phyloP scores from a whole-genome alignment of 2,797 vertebrate species.

The Graptemys geographica region DNA sequence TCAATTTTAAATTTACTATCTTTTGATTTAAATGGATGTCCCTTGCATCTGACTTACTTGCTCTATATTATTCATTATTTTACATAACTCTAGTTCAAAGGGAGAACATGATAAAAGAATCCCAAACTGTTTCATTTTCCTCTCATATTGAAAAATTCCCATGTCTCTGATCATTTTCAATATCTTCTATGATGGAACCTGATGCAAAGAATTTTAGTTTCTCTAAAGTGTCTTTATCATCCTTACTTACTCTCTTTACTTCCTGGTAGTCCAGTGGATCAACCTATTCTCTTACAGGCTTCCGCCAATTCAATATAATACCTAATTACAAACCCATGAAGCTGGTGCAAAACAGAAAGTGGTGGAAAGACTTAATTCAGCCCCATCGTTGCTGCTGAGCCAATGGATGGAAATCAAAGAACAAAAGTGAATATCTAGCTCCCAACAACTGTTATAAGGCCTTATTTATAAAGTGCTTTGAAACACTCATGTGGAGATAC shows the following conservation, averaged over 20 bases:
- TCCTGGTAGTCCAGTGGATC: background rate
- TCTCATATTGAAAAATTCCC: background rate
- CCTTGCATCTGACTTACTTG: background rate
- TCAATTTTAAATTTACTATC: background rate
- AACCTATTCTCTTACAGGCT: background rate
- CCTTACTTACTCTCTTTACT: background rate
- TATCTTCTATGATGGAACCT: background rate
- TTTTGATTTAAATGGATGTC: background rate
- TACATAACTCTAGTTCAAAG: background rate
- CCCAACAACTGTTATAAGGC: background rate
- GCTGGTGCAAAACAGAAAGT: background rate
- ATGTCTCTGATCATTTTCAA: background rate
- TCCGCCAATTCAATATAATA: background rate
- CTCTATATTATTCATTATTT: background rate
- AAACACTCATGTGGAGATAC: background rate
- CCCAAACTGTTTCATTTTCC: background rate
- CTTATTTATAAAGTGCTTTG: conserved; percentile 9
- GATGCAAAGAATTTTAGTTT: background rate
- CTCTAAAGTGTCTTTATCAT: background rate
- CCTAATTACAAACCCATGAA: background rate
- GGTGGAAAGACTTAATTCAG: background rate
- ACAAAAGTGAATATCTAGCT: background rate
- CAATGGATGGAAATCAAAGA: background rate
- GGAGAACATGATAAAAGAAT: background rate
- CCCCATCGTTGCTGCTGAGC: background rate